A percentile compares a stretch with the other conserved stretches of the same genome.
phyloP scores from a whole-genome alignment of 2,113 vertebrate species.

The Uria aalge region DNA sequence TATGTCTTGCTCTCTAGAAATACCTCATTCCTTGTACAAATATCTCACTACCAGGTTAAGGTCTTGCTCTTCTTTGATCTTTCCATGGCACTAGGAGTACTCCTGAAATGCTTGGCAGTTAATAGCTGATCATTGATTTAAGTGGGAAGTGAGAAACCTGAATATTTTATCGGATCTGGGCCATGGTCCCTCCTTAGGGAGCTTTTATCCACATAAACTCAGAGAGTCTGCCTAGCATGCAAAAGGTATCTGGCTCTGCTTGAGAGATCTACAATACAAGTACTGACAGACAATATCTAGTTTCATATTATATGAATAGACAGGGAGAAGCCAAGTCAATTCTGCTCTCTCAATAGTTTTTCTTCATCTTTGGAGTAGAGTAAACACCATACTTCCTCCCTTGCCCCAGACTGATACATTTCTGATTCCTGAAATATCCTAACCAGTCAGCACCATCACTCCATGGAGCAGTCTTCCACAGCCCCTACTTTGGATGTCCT shows the following conservation, averaged over 20 bases:
- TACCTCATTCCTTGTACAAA: neutral
- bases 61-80: conserved; percentile 52
- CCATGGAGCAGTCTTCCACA: accelerated
- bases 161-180: conserved; percentile 54
- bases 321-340: neutral
- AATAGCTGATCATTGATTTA: conserved; percentile 51
- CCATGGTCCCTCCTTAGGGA: conserved; percentile 26
- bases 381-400: neutral
- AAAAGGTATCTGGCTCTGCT: neutral
- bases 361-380: neutral
- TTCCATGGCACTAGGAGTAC: neutral
- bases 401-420: neutral
- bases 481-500: neutral
- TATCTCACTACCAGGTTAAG: neutral
- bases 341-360: neutral
- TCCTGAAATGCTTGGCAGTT: conserved; percentile 20
- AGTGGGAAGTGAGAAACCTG: conserved; percentile 42
- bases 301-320: neutral
- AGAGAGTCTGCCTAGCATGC: conserved; percentile 18
- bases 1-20: neutral
- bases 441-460: accelerated
- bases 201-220: conserved; percentile 45
- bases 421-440: neutral
- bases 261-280: neutral
- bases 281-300: neutral